Evolutionary conservation across 1,140 invertebrate species (phyloP).

Genomic region (Arctopsyche grandis): DNA sequence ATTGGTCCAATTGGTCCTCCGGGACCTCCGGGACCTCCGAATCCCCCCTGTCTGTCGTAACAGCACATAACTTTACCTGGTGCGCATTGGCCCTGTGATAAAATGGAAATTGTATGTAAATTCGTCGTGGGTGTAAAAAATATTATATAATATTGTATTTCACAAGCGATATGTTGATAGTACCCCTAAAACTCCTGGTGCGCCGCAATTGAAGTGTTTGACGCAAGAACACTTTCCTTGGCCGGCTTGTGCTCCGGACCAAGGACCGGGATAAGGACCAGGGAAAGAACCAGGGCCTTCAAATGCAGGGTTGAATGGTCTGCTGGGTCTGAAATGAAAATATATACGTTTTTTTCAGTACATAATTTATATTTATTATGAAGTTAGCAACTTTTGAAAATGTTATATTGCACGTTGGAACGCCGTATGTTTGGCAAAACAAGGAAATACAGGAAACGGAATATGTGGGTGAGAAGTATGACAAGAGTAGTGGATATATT

Average conservation of each 20-base stretch:
- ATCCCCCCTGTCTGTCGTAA: slow-evolving; percentile 52
- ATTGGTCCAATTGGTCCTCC: slow-evolving; percentile 32
- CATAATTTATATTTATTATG: no score
- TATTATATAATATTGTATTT: no score
- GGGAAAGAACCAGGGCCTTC: slow-evolving; percentile 24
- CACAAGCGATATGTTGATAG: background rate
- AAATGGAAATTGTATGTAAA: background rate
- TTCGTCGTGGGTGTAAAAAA: background rate
- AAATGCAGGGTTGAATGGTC: slow-evolving; percentile 32
- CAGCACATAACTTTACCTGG: slow-evolving; percentile 59
- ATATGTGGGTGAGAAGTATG: no score
- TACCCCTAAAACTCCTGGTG: slow-evolving; percentile 46
- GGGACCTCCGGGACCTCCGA: slow-evolving; percentile 43
- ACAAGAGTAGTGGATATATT: no score
- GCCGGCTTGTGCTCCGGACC: background rate
- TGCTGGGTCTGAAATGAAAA: slow-evolving; percentile 35
- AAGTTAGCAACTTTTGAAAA: no score
- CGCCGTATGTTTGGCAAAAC: no score
- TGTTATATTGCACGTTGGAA: no score
- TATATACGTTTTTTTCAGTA: background rate
- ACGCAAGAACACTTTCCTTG: slow-evolving; percentile 48
- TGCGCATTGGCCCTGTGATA: slow-evolving; percentile 59
- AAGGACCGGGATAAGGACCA: slow-evolving; percentile 35
- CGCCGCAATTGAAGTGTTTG: slow-evolving; percentile 37
- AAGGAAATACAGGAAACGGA: no score